Conservation (phyloP, 2,888 invertebrate species). For the Tachina lurida region DNA sequence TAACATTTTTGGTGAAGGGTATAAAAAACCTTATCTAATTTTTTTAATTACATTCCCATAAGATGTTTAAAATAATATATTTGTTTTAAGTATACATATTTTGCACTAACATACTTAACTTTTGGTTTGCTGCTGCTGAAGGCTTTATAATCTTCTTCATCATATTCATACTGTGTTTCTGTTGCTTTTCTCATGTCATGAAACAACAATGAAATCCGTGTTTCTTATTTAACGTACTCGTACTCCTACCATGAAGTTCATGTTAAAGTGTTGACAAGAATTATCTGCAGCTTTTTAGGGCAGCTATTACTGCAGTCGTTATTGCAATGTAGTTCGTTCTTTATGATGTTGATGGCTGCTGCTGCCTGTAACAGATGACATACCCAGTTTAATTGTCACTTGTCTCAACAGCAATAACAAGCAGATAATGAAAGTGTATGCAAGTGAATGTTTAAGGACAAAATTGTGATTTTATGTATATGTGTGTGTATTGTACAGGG, state of each 20-base stretch:
- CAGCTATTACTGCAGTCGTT: slow-evolving; percentile 18
- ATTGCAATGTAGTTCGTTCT: background rate
- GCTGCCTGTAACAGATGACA: slow-evolving; percentile 62
- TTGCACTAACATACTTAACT: background rate
- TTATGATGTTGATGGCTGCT: slow-evolving; percentile 49
- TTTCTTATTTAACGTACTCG: slow-evolving; percentile 34
- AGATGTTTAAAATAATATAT: slow-evolving; percentile 8
- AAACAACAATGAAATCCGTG: slow-evolving; percentile 26
- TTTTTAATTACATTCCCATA: background rate
- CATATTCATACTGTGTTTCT: background rate
- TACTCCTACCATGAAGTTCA: slow-evolving; percentile 47
- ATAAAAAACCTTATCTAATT: no score
- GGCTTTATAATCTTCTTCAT: background rate
- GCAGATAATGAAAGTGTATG: slow-evolving; percentile 63
- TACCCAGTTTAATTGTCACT: slow-evolving; percentile 69
- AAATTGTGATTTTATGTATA: background rate
- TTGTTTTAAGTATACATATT: background rate
- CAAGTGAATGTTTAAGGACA: slow-evolving; percentile 45
- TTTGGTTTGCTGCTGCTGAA: slow-evolving; percentile 9
- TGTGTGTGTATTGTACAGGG: background rate
- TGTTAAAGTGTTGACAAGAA: slow-evolving; percentile 65
- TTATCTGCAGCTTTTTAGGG: slow-evolving; percentile 39
- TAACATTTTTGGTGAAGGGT: no score
- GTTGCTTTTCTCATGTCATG: background rate
- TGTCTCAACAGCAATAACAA: slow-evolving; percentile 66